Percentiles rank a stretch among this genome's conserved stretches.
phyloP scores from a whole-genome alignment of 2,888 invertebrate species.

The Malthinus seriepunctatus region DNA sequence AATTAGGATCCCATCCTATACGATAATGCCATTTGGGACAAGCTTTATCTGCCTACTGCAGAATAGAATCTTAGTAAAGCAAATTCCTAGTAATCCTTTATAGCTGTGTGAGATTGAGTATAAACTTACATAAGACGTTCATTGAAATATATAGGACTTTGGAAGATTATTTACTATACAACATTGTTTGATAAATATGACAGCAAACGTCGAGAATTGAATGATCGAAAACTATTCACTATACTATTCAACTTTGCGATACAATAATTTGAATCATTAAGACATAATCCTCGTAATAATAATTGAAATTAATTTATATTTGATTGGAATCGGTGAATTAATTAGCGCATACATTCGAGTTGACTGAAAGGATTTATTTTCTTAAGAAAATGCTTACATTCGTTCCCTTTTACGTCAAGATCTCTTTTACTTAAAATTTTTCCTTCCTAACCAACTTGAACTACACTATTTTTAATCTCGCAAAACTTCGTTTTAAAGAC shows the following conservation, averaged over 20 bases:
- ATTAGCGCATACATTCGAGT: too few relatives aligned
- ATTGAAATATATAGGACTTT: constrained; percentile 18
- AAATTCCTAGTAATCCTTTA: constrained; percentile 25
- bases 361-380: too few relatives aligned
- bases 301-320: too few relatives aligned
- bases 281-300: too few relatives aligned
- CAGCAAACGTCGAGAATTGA: constrained; percentile 12
- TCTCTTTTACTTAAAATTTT: too few relatives aligned
- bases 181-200: constrained; percentile 20
- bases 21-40: constrained; percentile 22
- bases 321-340: too few relatives aligned
- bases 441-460: too few relatives aligned
- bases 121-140: constrained; percentile 19
- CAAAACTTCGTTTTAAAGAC: too few relatives aligned
- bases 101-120: constrained; percentile 23
- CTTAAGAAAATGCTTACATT: too few relatives aligned
- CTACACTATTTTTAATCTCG: too few relatives aligned
- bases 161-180: constrained; percentile 17
- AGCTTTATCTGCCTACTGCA: constrained; percentile 21
- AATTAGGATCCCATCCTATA: constrained; percentile 22
- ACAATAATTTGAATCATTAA: neutral
- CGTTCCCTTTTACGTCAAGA: too few relatives aligned
- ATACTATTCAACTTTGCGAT: neutral
- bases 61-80: constrained; percentile 20
- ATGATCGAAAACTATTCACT: constrained; percentile 9